phyloP scores from a whole-genome alignment of 2,888 invertebrate species.

The Malthinus seriepunctatus region DNA sequence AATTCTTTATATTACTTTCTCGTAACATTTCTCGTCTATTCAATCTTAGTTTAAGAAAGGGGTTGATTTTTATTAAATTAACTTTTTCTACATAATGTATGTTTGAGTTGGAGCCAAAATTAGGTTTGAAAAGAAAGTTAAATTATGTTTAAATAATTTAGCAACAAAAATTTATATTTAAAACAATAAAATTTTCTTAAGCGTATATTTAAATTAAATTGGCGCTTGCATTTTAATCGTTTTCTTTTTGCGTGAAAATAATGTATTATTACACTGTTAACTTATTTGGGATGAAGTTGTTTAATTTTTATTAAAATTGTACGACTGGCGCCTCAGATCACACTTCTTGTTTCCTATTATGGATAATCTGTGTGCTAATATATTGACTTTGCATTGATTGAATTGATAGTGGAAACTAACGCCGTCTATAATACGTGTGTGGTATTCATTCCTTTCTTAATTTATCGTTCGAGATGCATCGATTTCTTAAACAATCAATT shows the following conservation, averaged over 20 bases:
- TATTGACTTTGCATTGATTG: constrained; percentile 22
- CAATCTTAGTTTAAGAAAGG: too few species aligned
- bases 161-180: too few species aligned
- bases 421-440: constrained; percentile 13
- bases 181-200: too few species aligned
- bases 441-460: constrained; percentile 16
- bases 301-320: constrained; percentile 26
- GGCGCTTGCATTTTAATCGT: constrained; percentile 12
- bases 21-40: too few species aligned
- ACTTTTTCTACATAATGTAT: too few species aligned
- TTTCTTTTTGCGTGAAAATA: not conserved
- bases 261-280: constrained; percentile 12
- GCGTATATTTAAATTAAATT: not conserved
- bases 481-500: not conserved
- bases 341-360: constrained; percentile 32
- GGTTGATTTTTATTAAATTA: too few species aligned
- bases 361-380: constrained; percentile 30
- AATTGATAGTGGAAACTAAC: constrained; percentile 15
- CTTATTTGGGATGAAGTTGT: constrained; percentile 28
- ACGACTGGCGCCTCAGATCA: constrained; percentile 28
- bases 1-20: too few species aligned
- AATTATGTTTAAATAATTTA: too few species aligned
- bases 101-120: too few species aligned
- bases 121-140: too few species aligned
- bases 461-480: constrained; percentile 18